A percentile compares a stretch with the other conserved stretches of the same genome.
phyloP scores from a whole-genome alignment of 2,888 invertebrate genomes.

The Parnassius mnemosyne region DNA sequence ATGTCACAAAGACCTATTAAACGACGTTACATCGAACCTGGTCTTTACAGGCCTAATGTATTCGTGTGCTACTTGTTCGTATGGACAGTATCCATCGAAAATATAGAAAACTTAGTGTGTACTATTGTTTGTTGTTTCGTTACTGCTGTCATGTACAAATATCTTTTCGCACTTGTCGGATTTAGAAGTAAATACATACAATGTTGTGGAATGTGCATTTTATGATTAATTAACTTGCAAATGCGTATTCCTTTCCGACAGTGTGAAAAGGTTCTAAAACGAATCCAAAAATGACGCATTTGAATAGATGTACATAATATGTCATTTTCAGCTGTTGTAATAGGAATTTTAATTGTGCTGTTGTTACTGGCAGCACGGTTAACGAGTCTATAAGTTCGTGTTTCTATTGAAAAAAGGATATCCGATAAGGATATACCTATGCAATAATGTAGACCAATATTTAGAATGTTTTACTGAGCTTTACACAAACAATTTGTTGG shows the following conservation, averaged over 20 bases:
- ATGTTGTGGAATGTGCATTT: slow-evolving; percentile 1
- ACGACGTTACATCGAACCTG: no score
- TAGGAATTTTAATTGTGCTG: slow-evolving; percentile 25
- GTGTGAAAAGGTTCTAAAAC: slow-evolving; percentile 8
- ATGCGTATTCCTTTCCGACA: background rate
- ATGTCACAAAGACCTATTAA: background rate
- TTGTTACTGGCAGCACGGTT: slow-evolving; percentile 32
- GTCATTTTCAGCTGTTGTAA: slow-evolving; percentile 33
- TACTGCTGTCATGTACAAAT: slow-evolving; percentile 10
- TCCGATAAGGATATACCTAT: slow-evolving; percentile 40
- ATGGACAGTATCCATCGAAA: slow-evolving; percentile 8
- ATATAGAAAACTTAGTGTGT: slow-evolving; percentile 11
- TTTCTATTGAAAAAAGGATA: slow-evolving; percentile 46
- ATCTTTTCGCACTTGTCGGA: slow-evolving; percentile 15
- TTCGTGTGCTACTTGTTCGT: slow-evolving; percentile 2
- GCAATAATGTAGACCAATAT: slow-evolving; percentile 80
- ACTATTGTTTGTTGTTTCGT: slow-evolving; percentile 13
- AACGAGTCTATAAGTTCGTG: slow-evolving; percentile 59
- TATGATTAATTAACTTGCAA: background rate
- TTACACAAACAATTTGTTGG: slow-evolving; percentile 69
- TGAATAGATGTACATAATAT: slow-evolving; percentile 41
- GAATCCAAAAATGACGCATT: slow-evolving; percentile 10
- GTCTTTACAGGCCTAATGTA: background rate
- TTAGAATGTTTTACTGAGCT: slow-evolving; percentile 77
- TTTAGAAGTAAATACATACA: background rate